Conservation (phyloP, 2,797 vertebrate genomes). For the Pseudocheirus occidentalis region DNA sequence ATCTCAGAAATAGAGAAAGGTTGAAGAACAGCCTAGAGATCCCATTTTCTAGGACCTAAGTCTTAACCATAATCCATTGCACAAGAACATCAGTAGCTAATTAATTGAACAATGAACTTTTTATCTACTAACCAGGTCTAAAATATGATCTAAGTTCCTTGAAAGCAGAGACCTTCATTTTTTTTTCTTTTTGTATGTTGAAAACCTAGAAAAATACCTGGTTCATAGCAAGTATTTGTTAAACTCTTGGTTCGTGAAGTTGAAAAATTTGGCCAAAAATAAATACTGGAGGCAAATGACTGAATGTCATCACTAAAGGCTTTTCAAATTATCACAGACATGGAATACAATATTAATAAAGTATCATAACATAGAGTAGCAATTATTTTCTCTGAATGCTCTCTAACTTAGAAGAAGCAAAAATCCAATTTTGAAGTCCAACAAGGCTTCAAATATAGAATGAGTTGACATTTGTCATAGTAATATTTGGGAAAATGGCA, state of each 20-base stretch:
- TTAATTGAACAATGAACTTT: background rate
- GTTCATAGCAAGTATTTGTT: background rate
- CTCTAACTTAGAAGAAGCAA: background rate
- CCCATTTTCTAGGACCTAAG: background rate
- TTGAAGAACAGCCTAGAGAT: background rate
- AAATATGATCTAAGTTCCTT: background rate
- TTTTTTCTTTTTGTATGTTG: background rate
- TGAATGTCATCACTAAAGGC: background rate
- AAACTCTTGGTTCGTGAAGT: background rate
- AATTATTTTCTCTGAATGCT: background rate
- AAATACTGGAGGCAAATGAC: background rate
- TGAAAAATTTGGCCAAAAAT: background rate
- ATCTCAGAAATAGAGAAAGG: background rate
- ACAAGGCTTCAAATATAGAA: background rate
- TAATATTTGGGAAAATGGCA: background rate
- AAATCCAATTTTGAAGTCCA: background rate
- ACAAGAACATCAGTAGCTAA: background rate
- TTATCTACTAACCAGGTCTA: background rate
- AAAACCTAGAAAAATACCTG: background rate
- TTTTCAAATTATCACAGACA: background rate
- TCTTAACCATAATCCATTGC: too few species aligned
- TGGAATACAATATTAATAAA: slow-evolving; percentile 4
- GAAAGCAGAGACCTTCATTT: background rate
- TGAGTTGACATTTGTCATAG: background rate
- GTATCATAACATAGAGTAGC: background rate